These are phyloP conservation scores for Synergus gifuensis DNA, from an alignment of 2,888 invertebrate genomes.

Conservation along the genomic window DNA sequence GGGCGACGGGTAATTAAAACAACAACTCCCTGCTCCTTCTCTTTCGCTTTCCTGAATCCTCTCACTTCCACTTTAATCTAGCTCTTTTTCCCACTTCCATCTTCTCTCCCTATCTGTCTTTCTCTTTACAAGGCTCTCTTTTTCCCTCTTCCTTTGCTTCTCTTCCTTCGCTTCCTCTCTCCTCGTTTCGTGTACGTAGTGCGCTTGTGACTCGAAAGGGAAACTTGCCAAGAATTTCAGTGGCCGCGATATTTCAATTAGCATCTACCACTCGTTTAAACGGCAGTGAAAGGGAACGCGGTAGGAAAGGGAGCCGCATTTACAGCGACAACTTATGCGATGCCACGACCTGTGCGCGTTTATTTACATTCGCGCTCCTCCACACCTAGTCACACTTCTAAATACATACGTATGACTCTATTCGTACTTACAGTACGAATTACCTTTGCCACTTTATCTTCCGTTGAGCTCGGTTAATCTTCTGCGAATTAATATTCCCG, in stretches of 20 bases:
- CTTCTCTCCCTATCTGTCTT: slow-evolving; percentile 32
- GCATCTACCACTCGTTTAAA: slow-evolving; percentile 71
- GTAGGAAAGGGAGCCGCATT: slow-evolving; percentile 44
- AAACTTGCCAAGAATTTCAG: slow-evolving; percentile 73
- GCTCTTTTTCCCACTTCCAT: slow-evolving; percentile 47
- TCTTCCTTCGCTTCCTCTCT: slow-evolving; percentile 46
- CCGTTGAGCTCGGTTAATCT: background rate
- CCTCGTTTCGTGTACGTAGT: slow-evolving; percentile 50
- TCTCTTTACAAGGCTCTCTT: slow-evolving; percentile 34
- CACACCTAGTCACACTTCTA: slow-evolving; percentile 40
- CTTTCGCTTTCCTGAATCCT: slow-evolving; percentile 43
- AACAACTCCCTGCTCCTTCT: slow-evolving; percentile 65
- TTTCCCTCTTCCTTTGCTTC: slow-evolving; percentile 42
- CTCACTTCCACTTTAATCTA: slow-evolving; percentile 54
- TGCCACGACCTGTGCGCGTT: slow-evolving; percentile 52
- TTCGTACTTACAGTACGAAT: slow-evolving; percentile 40
- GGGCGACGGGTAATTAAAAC: slow-evolving; percentile 77
- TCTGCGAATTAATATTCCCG: background rate
- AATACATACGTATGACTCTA: slow-evolving; percentile 37
- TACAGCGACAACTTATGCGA: slow-evolving; percentile 40
- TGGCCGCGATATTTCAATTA: slow-evolving; percentile 76
- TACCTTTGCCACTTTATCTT: slow-evolving; percentile 47
- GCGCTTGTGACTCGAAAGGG: slow-evolving; percentile 55
- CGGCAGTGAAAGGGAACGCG: slow-evolving; percentile 64
- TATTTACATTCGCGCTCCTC: slow-evolving; percentile 46